Evolutionary conservation across 1,140 invertebrate species (phyloP).

Genomic region (Grapholita molesta): DNA sequence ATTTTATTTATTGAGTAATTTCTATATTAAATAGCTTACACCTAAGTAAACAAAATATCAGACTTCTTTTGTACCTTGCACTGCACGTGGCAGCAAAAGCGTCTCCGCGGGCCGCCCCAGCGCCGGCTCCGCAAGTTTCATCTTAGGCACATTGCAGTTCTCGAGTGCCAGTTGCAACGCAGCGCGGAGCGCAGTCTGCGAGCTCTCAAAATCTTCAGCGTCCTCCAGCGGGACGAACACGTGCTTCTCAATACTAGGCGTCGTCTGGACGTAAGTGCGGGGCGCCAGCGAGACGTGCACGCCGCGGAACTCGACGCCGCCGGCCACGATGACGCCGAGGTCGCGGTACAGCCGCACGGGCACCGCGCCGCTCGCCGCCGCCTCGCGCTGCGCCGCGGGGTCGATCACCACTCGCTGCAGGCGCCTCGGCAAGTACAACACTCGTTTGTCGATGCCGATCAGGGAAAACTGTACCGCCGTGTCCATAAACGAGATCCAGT

Average conservation of each 20-base stretch:
- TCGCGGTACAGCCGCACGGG: constrained; percentile 87
- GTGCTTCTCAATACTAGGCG: constrained; percentile 91
- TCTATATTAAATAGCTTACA: too few species aligned
- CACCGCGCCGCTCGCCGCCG: constrained; percentile 75
- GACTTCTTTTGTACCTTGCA: constrained; percentile 33
- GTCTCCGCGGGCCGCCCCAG: constrained; percentile 81
- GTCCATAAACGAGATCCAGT: constrained; percentile 97
- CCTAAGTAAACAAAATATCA: neutral
- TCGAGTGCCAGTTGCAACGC: constrained; percentile 87
- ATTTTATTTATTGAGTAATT: too few species aligned
- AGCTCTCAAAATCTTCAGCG: constrained; percentile 77
- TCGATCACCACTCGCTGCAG: constrained; percentile 90
- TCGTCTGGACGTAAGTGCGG: constrained; percentile 84
- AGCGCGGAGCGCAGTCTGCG: constrained; percentile 81
- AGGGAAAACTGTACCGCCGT: constrained; percentile 96
- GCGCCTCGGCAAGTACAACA: constrained; percentile 92
- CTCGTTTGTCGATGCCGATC: constrained; percentile 85
- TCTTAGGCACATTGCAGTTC: constrained; percentile 85
- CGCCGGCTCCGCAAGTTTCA: constrained; percentile 88
- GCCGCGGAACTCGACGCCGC: constrained; percentile 93
- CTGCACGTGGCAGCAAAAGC: constrained; percentile 78
- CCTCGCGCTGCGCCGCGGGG: constrained; percentile 82
- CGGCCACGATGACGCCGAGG: constrained; percentile 87
- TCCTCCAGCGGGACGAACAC: constrained; percentile 89
- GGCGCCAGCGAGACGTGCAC: constrained; percentile 94